Base-by-base conservation (phyloP, 2,888 invertebrate species). In the Chymomyza procnemis region DNA sequence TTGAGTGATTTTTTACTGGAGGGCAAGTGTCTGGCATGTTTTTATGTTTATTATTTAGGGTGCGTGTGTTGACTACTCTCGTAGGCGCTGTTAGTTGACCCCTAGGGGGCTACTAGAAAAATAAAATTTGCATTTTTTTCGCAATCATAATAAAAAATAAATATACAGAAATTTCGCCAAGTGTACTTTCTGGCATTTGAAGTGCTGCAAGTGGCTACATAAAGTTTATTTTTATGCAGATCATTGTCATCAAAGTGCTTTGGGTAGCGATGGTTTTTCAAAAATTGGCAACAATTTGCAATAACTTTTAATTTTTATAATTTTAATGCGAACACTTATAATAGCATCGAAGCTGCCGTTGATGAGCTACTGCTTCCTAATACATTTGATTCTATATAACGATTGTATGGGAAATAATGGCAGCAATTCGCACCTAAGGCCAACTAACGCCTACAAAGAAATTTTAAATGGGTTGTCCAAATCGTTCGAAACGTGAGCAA, bases 21-120 rank as follows among this genome's bases (percentile, higher is more conserved):
- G 50, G 50, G 50, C 50, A 18, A 18, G 3, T 19, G n/a, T 50
- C 50, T 19, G 18, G 1, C 14, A 50, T 47, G 18, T 50, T 50
- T 41, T 41, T 41, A 2, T 41, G 4, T 6, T 26, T 48, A 22
- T 9, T 26, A 1, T 4, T 65, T 52, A 14, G 58, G 60, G 59
- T 57, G 34, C 52, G 56, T 16, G 68, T 57, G 52, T 50, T 57
- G 30, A 72, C 63, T 63, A 67, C 66, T 21, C 60, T 57, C 60
- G 63, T 48, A 75, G 80, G 73, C 66, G 66, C 86, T 84, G 86
- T 85, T 80, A 83, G 72, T 26, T 58, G 61, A 67, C 66, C 69
- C 73, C 55, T 59, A n/a, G 60, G 70, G 70, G 75, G 60, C 21
- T 56, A 59, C 56, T 61, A 54, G 56, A 64, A 12, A 34, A 41